These are phyloP conservation scores for Microcebus murinus DNA, from an alignment of 2,113 vertebrate species.

Conservation along the genomic window DNA sequence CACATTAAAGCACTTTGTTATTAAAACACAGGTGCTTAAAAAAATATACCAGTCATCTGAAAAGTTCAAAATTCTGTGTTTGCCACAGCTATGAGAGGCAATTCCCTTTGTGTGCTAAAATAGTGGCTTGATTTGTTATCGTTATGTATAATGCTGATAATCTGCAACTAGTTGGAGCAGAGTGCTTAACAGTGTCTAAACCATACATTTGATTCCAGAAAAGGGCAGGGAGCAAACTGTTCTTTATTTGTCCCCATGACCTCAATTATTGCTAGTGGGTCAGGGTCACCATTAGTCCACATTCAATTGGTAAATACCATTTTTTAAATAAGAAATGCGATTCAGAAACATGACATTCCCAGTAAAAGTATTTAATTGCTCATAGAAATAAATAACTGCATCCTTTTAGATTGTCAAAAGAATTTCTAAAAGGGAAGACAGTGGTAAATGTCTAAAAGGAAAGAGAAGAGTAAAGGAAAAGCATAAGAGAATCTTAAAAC, in stretches of 20 bases:
- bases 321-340: background rate
- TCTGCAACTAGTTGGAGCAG: background rate
- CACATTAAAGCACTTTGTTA: background rate
- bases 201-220: background rate
- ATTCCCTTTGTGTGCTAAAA: background rate
- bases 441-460: background rate
- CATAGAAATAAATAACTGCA: background rate
- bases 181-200: background rate
- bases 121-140: background rate
- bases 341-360: background rate
- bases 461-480: background rate
- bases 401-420: background rate
- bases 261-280: background rate
- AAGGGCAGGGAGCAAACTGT: background rate
- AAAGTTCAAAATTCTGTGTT: background rate
- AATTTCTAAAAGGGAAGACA: background rate
- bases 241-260: background rate
- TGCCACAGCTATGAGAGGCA: background rate
- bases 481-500: background rate
- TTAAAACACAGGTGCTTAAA: background rate
- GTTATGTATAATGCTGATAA: background rate
- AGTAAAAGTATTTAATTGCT: slow-evolving; percentile 11
- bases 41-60: background rate
- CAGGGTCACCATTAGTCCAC: background rate
- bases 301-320: background rate